Evolutionary conservation across 2,797 vertebrate genomes (phyloP).

Genomic region (Melopsittacus undulatus): DNA sequence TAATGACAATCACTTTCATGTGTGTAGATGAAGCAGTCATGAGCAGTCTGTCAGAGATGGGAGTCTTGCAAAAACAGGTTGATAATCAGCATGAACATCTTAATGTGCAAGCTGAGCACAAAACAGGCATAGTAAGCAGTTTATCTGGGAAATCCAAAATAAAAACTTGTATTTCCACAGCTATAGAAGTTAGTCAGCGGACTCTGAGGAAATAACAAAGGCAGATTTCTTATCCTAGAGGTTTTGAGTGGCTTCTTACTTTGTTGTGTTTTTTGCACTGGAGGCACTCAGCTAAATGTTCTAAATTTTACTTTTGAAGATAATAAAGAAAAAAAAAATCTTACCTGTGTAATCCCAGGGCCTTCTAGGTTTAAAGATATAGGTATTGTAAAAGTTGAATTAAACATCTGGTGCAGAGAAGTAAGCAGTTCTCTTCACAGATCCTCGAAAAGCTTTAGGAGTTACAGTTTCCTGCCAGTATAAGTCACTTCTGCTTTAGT

Average conservation of each 20-base stretch:
- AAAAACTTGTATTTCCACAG: background rate
- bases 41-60: background rate
- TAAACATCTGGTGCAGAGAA: background rate
- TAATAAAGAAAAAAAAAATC: background rate
- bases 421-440: constrained; percentile 23
- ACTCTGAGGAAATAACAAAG: background rate
- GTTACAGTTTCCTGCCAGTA: constrained; percentile 27
- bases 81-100: background rate
- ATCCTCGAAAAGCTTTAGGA: constrained; percentile 12
- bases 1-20: background rate
- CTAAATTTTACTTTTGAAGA: background rate
- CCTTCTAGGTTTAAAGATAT: background rate
- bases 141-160: background rate
- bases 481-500: constrained; percentile 63
- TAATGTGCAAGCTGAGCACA: background rate
- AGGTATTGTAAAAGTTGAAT: background rate
- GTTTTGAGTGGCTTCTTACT: background rate
- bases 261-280: background rate
- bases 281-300: background rate
- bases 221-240: background rate
- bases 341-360: constrained; percentile 66
- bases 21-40: background rate
- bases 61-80: background rate
- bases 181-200: rapidly evolving
- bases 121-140: background rate